phyloP scores from a whole-genome alignment of 2,797 vertebrate genomes.

The Sebastes paucispinis region DNA sequence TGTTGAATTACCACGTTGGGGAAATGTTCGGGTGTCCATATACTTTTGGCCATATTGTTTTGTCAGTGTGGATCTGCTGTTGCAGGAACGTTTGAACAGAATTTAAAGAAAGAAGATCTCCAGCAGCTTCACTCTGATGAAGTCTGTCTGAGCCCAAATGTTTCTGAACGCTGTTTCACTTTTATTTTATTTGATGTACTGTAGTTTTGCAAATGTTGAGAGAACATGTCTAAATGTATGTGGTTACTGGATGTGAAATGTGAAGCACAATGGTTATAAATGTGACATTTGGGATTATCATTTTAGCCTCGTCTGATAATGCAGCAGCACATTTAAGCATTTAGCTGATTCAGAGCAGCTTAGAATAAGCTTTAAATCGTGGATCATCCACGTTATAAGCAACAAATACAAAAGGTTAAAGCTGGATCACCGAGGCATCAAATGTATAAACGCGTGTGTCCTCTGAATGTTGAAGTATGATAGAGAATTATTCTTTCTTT shows the following conservation, averaged over 20 bases:
- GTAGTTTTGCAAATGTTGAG: not conserved
- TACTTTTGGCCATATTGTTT: no score
- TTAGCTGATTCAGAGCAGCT: conserved; percentile 38
- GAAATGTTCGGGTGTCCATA: no score
- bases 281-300: conserved; percentile 19
- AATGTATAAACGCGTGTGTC: not conserved
- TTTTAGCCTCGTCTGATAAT: not conserved
- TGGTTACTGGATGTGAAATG: not conserved
- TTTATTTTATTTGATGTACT: not conserved
- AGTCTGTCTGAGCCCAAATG: not conserved
- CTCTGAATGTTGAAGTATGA: not conserved
- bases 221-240: not conserved
- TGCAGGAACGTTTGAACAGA: not conserved
- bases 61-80: not conserved
- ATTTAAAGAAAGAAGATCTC: no score
- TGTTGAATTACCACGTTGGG: no score
- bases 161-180: not conserved
- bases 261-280: not conserved
- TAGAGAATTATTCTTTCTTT: not conserved
- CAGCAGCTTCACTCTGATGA: not conserved
- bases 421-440: not conserved
- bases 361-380: conserved; percentile 50
- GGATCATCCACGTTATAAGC: conserved; percentile 27
- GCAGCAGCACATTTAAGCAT: conserved; percentile 17
- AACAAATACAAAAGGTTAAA: conserved; percentile 24